Evolutionary conservation across 1,140 invertebrate species (phyloP).

Genomic region (Probaryconus sp.): DNA sequence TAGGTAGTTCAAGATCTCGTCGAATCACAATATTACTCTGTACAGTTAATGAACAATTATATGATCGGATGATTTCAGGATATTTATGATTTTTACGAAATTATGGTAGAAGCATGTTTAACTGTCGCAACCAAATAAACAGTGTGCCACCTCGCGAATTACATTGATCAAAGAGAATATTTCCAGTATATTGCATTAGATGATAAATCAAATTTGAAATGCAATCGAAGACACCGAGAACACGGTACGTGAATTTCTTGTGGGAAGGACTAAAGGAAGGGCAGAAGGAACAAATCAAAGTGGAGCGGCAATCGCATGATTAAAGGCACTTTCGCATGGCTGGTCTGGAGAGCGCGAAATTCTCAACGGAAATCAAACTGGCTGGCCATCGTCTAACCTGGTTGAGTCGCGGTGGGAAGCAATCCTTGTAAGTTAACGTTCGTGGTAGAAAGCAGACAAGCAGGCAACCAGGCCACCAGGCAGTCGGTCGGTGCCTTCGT

Average conservation of each 20-base stretch:
- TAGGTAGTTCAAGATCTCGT: too few species aligned
- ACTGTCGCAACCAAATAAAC: too few species aligned
- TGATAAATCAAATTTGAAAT: constrained; percentile 2
- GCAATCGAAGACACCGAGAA: neutral
- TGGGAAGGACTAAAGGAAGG: constrained; percentile 7
- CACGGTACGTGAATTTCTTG: constrained; percentile 5
- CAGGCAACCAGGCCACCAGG: constrained; percentile 42
- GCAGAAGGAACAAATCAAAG: constrained; percentile 64
- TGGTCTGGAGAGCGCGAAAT: constrained; percentile 68
- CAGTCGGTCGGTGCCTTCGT: constrained; percentile 24
- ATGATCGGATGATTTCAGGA: too few species aligned
- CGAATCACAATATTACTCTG: too few species aligned
- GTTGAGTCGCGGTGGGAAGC: constrained; percentile 26
- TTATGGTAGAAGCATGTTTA: too few species aligned
- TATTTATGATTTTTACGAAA: too few species aligned
- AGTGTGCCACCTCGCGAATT: too few species aligned
- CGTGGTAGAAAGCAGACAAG: constrained; percentile 49
- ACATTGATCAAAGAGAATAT: constrained; percentile 11
- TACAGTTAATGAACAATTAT: too few species aligned
- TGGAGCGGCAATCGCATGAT: constrained; percentile 74
- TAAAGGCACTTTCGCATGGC: constrained; percentile 71
- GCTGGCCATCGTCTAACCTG: constrained; percentile 64
- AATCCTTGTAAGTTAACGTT: constrained; percentile 51
- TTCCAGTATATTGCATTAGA: too few species aligned
- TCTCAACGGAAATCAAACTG: constrained; percentile 75